phyloP scores from a whole-genome alignment of 2,113 vertebrate genomes.

The Panthera tigris region DNA sequence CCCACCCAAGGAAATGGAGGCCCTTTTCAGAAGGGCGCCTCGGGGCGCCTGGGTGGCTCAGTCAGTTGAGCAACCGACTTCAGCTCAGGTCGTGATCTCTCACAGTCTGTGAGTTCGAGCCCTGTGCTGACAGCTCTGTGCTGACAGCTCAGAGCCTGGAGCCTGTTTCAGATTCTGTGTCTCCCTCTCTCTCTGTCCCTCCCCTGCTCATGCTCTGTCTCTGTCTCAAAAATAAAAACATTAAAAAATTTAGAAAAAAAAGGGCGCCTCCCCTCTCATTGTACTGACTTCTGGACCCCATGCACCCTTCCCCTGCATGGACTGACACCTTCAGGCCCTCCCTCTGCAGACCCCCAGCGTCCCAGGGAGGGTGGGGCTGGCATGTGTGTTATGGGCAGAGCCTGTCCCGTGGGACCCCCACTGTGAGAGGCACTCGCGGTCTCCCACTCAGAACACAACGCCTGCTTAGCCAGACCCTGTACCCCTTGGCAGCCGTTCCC shows the following conservation, averaged over 20 bases:
- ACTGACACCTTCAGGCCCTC: background rate
- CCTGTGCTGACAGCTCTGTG: too few relatives aligned
- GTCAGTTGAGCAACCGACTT: too few relatives aligned
- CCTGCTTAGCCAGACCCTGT: background rate
- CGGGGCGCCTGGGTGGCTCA: too few relatives aligned
- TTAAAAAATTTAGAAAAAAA: too few relatives aligned
- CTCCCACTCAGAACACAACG: background rate
- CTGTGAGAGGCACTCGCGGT: background rate
- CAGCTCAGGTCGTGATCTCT: too few relatives aligned
- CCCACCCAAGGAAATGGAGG: background rate
- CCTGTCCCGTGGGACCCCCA: background rate
- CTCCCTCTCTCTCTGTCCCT: too few relatives aligned
- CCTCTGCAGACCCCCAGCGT: background rate
- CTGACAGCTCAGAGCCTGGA: too few relatives aligned
- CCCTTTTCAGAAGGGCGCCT: background rate
- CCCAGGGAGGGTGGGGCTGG: background rate
- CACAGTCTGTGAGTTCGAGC: too few relatives aligned
- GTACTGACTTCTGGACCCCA: background rate
- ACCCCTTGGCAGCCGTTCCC: background rate
- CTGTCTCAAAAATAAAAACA: too few relatives aligned
- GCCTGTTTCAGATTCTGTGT: too few relatives aligned
- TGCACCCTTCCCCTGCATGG: rapidly evolving
- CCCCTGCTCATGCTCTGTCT: too few relatives aligned
- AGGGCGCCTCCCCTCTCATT: background rate
- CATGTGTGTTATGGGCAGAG: background rate